A percentile compares a stretch with the other conserved stretches of the same genome.
Evolutionary conservation across 2,888 invertebrate species (phyloP).

Genomic region (Harpalus rufipes): DNA sequence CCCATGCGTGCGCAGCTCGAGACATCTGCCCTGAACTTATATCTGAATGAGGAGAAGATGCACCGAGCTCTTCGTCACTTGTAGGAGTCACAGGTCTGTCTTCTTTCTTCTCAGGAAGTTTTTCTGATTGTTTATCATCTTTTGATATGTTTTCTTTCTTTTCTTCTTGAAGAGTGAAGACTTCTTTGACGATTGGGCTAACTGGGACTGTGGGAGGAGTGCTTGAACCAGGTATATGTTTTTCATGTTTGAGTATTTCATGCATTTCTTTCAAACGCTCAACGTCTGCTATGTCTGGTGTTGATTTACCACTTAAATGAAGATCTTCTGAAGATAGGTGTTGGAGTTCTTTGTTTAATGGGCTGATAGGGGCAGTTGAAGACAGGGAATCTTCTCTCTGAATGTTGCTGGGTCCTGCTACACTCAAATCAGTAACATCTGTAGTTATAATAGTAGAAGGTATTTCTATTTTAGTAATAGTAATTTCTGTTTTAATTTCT

Average conservation of each 20-base stretch:
- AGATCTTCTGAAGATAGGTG: conserved; percentile 69
- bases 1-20: conserved; percentile 79
- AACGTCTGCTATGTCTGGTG: conserved; percentile 74
- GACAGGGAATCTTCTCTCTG: conserved; percentile 63
- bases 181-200: conserved; percentile 78
- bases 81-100: conserved; percentile 81
- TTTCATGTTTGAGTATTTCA: conserved; percentile 72
- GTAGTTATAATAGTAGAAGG: conserved; percentile 60
- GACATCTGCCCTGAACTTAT: conserved; percentile 82
- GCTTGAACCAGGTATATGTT: conserved; percentile 77
- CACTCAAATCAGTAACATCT: conserved; percentile 66
- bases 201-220: conserved; percentile 86
- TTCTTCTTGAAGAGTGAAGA: conserved; percentile 65
- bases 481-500: conserved; percentile 22
- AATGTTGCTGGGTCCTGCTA: conserved; percentile 70
- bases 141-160: conserved; percentile 61
- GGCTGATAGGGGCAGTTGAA: conserved; percentile 60
- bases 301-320: conserved; percentile 73
- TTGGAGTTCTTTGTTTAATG: conserved; percentile 60
- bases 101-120: conserved; percentile 71
- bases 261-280: conserved; percentile 73
- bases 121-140: conserved; percentile 23
- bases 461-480: conserved; percentile 50
- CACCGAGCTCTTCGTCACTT: conserved; percentile 81
- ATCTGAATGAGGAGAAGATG: conserved; percentile 81